Conservation (phyloP, 1,140 invertebrate species). For the Monomorium pharaonis region DNA sequence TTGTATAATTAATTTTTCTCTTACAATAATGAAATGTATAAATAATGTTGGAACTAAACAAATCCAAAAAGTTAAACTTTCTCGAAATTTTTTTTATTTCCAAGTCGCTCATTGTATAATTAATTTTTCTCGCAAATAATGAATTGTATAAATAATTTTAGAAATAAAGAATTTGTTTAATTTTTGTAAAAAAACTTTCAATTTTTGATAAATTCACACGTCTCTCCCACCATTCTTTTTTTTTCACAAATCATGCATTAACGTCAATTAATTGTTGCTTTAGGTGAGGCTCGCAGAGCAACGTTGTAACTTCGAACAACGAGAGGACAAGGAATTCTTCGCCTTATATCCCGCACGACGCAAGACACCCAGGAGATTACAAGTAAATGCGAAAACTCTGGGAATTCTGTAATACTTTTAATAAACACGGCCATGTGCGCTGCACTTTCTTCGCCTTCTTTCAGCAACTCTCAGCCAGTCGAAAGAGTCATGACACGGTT, state of each 20-base stretch:
- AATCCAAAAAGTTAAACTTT: too few species aligned
- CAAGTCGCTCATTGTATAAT: too few species aligned
- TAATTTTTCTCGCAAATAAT: too few species aligned
- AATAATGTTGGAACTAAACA: too few species aligned
- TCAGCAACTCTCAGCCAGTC: not conserved
- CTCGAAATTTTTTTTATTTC: too few species aligned
- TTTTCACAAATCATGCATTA: not conserved
- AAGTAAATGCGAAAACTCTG: not conserved
- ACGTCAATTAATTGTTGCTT: not conserved
- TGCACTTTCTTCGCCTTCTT: not conserved
- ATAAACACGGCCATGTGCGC: not conserved
- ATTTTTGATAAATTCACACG: too few species aligned
- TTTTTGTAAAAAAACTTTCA: too few species aligned
- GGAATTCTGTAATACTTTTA: conserved; percentile 49
- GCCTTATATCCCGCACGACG: not conserved
- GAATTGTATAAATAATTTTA: too few species aligned
- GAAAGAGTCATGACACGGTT: not conserved
- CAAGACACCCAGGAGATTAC: not conserved
- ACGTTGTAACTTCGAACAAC: not conserved
- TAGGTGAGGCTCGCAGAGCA: not conserved
- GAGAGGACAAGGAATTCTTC: conserved; percentile 5
- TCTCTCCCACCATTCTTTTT: not conserved
- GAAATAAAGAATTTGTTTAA: too few species aligned
- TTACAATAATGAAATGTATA: too few species aligned
- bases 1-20: too few species aligned